These are phyloP conservation scores for Thaumetopoea pityocampa DNA, from an alignment of 1,140 invertebrate genomes.

Conservation along the genomic window DNA sequence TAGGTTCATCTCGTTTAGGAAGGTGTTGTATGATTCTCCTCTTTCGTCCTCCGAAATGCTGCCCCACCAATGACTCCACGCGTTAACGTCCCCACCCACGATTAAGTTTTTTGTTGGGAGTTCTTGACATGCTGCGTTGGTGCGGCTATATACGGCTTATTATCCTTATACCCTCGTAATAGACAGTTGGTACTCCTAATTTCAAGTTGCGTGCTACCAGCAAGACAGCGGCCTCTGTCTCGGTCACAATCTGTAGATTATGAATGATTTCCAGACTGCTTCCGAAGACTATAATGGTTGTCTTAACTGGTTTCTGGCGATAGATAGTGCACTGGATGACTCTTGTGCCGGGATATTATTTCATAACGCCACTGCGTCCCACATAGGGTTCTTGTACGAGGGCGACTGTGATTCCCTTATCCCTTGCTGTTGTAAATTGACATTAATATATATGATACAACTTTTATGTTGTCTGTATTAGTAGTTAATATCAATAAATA, in stretches of 20 bases:
- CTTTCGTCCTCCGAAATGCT: conserved; percentile 24
- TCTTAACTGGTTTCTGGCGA: conserved; percentile 25
- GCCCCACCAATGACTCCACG: conserved; percentile 42
- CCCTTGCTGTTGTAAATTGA: too few relatives aligned
- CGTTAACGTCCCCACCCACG: conserved; percentile 34
- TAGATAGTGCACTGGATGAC: conserved; percentile 27
- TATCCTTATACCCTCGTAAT: conserved; percentile 24
- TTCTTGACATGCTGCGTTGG: neutral
- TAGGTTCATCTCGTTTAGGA: conserved; percentile 22
- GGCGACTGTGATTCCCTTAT: too few relatives aligned
- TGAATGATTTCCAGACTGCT: conserved; percentile 23
- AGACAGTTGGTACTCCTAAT: conserved; percentile 26
- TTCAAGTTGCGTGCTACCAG: conserved; percentile 8
- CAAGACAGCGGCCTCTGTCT: conserved; percentile 21
- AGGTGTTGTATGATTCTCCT: conserved; percentile 10
- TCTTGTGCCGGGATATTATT: conserved; percentile 17
- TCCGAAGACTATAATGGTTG: conserved; percentile 19
- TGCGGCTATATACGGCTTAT: conserved; percentile 10
- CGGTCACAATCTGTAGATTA: conserved; percentile 26
- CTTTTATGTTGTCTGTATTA: too few relatives aligned
- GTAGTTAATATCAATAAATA: too few relatives aligned
- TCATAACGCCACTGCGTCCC: conserved; percentile 10
- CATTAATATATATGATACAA: too few relatives aligned
- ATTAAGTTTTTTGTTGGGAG: conserved; percentile 17
- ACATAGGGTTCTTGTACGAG: too few relatives aligned